Evolutionary conservation across 2,797 vertebrate species (phyloP).

Genomic region (Rhinichthys osculus): DNA sequence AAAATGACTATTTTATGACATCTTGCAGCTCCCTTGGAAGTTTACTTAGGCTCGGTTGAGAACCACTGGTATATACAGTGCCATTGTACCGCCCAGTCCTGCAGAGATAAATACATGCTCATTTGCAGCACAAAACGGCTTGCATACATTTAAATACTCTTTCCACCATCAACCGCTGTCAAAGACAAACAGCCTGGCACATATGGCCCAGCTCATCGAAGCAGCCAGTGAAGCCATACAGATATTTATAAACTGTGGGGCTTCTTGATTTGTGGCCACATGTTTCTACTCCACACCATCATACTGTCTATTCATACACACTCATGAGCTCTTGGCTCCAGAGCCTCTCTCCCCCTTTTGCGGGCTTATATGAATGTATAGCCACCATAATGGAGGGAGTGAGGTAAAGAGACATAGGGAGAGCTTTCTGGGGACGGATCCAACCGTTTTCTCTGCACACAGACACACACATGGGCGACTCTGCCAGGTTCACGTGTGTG

Average conservation of each 20-base stretch:
- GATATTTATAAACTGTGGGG: conserved; percentile 80
- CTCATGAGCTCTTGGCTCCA: conserved; percentile 28
- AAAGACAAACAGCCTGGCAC: conserved; percentile 67
- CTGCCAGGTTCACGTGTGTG: conserved; percentile 56
- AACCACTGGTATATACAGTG: conserved; percentile 17
- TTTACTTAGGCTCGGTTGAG: background rate
- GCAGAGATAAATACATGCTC: conserved; percentile 4
- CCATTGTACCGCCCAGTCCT: background rate
- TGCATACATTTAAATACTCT: conserved; percentile 52
- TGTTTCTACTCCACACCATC: conserved; percentile 75
- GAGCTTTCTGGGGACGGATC: conserved; percentile 32
- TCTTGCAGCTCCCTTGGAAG: conserved; percentile 1
- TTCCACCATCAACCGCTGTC: conserved; percentile 60
- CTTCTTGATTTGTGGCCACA: conserved; percentile 78
- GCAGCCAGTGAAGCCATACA: conserved; percentile 68
- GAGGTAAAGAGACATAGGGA: conserved; percentile 16
- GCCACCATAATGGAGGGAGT: conserved; percentile 40
- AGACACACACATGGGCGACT: conserved; percentile 30
- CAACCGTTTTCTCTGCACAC: conserved; percentile 4
- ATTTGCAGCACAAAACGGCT: conserved; percentile 21
- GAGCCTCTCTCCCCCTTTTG: conserved; percentile 51
- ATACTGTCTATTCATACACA: conserved; percentile 40
- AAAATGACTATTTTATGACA: background rate
- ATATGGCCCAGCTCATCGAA: conserved; percentile 72
- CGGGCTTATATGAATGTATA: conserved; percentile 31